Conservation (phyloP, 2,113 vertebrate genomes). For the Chionis minor region DNA sequence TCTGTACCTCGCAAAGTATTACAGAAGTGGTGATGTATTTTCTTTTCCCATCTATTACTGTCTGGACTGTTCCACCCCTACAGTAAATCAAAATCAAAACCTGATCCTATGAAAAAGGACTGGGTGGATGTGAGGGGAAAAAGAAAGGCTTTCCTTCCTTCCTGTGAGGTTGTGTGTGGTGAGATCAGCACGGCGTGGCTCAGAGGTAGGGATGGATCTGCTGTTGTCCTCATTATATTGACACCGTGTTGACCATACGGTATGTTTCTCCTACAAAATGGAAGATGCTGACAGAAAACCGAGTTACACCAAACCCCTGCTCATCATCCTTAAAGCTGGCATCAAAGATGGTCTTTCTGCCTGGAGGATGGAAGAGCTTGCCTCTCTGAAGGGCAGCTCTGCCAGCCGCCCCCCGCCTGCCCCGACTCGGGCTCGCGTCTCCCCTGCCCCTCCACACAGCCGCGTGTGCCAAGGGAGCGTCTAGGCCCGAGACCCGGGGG, state of each 20-base stretch:
- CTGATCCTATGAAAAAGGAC: not conserved
- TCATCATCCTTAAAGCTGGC: not conserved
- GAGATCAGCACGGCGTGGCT: accelerated
- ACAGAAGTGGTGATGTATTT: not conserved
- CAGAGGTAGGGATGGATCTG: not conserved
- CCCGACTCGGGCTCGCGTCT: not conserved
- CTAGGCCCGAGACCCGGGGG: not conserved
- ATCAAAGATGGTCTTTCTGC: not conserved
- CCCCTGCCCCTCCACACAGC: not conserved
- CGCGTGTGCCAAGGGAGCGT: accelerated
- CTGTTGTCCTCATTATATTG: accelerated
- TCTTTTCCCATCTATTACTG: not conserved
- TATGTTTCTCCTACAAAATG: not conserved
- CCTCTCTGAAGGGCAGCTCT: not conserved
- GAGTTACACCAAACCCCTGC: not conserved
- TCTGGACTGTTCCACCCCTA: not conserved
- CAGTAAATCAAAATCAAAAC: not conserved
- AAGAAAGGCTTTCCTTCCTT: not conserved
- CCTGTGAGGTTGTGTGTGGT: accelerated
- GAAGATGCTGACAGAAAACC: not conserved
- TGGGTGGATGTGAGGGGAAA: not conserved
- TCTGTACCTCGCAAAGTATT: not conserved
- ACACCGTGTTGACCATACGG: not conserved
- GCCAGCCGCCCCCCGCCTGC: not conserved
- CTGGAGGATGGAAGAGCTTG: not conserved